Base-by-base conservation (phyloP, 2,797 vertebrate genomes). In the Anguilla anguilla region DNA sequence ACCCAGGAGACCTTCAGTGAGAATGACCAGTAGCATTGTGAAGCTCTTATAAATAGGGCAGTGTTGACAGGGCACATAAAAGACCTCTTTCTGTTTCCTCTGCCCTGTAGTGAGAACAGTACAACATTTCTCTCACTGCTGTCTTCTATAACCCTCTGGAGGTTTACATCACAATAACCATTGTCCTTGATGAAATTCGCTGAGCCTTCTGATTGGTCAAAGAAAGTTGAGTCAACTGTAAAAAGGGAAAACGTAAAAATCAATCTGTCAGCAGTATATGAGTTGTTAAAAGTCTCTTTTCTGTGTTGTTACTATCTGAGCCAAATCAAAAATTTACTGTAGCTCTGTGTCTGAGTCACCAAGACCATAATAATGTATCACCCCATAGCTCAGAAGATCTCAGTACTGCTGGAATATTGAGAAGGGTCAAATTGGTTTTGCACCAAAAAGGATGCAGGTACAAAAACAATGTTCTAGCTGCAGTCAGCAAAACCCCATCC, bases 1-100 rank as follows among this genome's bases (percentile, higher is more conserved):
- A 82, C 46, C 35, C 35, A 49, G 77, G 79, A 82, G 79, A 51
- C 79, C 79, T 82, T 82, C 79, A 51, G 22, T 82, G 43, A 51
- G 79, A 82, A 51, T 82, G 46, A 82, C 43, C 79, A 51, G 46
- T 82, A 51, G 79, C 79, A 82, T n/a, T 82, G 46, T 51, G 46
- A 51, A 13, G 25, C 43, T 81, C 77, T 82, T 82, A 82, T 82
- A 82, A 82, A 82, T 82, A 82, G 46, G 46, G 79, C 79, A 49
- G 43, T 82, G 79, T 51, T 51, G 79, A 82, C 79, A 82, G 79
- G 19, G 46, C 6, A 51, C 79, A 82, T 82, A 82, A 82, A 82
- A 82, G 35, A 79, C 74, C 74, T 10, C 79, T 49, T 7, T 82
- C 43, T 82, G 22, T 51, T 51, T 49, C 46, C 25, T 49, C 46